Evolutionary conservation across 2,113 vertebrate species (phyloP).

Genomic region (Uria lomvia): DNA sequence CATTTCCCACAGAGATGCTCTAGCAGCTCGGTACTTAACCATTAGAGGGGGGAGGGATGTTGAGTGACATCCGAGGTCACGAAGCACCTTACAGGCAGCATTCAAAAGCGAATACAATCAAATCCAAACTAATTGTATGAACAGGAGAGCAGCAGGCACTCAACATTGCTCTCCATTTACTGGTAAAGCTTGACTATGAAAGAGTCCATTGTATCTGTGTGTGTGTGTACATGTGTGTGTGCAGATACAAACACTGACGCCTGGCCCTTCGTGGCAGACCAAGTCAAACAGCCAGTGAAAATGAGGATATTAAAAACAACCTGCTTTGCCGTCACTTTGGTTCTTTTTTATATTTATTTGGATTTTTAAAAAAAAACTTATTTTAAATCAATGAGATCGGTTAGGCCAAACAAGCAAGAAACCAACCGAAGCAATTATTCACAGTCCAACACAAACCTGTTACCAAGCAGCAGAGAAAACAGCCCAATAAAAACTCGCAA

Average conservation of each 20-base stretch:
- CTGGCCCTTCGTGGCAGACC: not conserved
- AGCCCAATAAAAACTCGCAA: not conserved
- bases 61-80: not conserved
- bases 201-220: not conserved
- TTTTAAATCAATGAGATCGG: not conserved
- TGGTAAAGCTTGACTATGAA: not conserved
- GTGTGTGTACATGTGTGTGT: not conserved
- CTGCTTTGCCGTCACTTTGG: not conserved
- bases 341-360: not conserved
- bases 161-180: not conserved
- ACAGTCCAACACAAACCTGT: not conserved
- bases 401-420: not conserved
- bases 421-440: not conserved
- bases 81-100: not conserved
- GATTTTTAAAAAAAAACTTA: not conserved
- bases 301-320: not conserved
- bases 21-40: not conserved
- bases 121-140: not conserved
- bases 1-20: not conserved
- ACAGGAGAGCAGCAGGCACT: not conserved
- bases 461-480: conserved; percentile 6
- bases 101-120: not conserved
- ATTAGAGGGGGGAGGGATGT: not conserved
- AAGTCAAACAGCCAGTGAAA: not conserved
- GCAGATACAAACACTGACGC: not conserved